Evolutionary conservation across 2,888 invertebrate species (phyloP).

Genomic region (Cotesia congregata): DNA sequence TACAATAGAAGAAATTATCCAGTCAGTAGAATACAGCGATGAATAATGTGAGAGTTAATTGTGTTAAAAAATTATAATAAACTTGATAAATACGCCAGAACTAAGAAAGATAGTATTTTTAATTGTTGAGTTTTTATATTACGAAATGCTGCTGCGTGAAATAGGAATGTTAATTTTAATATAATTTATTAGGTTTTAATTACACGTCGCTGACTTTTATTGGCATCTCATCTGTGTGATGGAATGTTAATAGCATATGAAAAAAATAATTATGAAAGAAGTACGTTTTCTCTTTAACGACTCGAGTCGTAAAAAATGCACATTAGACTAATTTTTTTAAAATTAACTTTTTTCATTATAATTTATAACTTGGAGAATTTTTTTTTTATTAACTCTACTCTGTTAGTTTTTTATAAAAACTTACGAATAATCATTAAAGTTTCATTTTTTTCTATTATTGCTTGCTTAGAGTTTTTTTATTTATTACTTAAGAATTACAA

Average conservation of each 20-base stretch:
- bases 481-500: not conserved
- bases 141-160: conserved; percentile 1
- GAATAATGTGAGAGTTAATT: not conserved
- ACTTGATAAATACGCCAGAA: not conserved
- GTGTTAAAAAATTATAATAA: not conserved
- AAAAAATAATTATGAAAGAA: not conserved
- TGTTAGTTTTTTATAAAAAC: not conserved
- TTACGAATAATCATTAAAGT: not conserved
- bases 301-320: conserved; percentile 22
- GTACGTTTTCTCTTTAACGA: conserved; percentile 12
- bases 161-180: conserved; percentile 28
- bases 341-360: not conserved
- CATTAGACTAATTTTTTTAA: conserved; percentile 24
- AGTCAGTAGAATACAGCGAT: not conserved
- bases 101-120: conserved; percentile 4
- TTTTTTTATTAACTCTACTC: not conserved
- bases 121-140: conserved; percentile 29
- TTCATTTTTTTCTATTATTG: not conserved
- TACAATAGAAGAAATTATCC: conserved; percentile 4
- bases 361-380: not conserved
- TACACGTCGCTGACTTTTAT: conserved; percentile 37
- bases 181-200: conserved; percentile 32
- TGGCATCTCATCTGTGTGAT: conserved; percentile 25
- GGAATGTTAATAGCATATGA: conserved; percentile 30
- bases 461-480: not conserved